Evolutionary conservation across 2,797 vertebrate genomes (phyloP).

Genomic region (Scleropages formosus): DNA sequence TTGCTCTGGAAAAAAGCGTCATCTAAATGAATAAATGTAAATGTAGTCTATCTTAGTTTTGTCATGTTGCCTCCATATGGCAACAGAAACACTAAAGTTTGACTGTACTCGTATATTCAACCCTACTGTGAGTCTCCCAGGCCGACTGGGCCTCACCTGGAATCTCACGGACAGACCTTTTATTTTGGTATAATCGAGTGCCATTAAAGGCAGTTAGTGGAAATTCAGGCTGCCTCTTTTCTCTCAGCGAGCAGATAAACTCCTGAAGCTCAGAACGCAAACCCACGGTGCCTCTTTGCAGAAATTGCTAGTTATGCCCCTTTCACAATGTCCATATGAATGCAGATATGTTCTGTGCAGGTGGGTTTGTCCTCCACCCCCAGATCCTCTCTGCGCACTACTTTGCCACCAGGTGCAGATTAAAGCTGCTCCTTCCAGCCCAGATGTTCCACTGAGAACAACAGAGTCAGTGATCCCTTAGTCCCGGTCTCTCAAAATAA

Average conservation of each 20-base stretch:
- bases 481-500: not conserved
- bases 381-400: not conserved
- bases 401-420: slow-evolving; percentile 9
- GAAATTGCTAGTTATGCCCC: not conserved
- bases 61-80: too few relatives aligned
- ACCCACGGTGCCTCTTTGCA: not conserved
- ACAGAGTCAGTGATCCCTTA: not conserved
- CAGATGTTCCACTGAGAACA: slow-evolving; percentile 10
- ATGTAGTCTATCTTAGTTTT: too few relatives aligned
- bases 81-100: too few relatives aligned
- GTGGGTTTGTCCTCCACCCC: not conserved
- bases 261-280: not conserved
- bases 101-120: not conserved
- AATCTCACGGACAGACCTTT: not conserved
- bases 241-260: not conserved
- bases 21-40: too few relatives aligned
- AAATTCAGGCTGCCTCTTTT: not conserved
- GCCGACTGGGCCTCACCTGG: not conserved
- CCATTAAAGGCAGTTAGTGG: slow-evolving; percentile 1
- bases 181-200: not conserved
- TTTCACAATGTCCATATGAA: too few relatives aligned
- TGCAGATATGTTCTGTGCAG: not conserved
- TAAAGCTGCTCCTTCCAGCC: slow-evolving; percentile 1
- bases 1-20: too few relatives aligned
- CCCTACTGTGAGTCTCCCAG: not conserved